Evolutionary conservation across 2,888 invertebrate species (phyloP), one percentile per base, ranked within the genome.

Genomic region (Myopa testacea): DNA sequence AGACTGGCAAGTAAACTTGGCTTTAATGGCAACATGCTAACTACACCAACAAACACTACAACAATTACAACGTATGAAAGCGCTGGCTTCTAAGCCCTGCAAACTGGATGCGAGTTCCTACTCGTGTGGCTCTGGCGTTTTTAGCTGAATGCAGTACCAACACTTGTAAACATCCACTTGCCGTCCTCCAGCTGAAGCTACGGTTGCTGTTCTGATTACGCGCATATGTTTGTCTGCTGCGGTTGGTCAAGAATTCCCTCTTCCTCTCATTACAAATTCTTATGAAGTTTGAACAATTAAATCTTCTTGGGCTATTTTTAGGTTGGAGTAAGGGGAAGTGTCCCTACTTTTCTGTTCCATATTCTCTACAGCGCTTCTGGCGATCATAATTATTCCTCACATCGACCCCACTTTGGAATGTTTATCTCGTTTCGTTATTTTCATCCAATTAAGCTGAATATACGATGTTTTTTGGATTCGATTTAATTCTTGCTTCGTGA

Each of bases 1-100:
- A 79, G 74, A 78, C 78, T 79, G 75, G 75, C 77, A 75, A 81
- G 67, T 77, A 78, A 81, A 78, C 81, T 78, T 81, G 81, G 79
- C 72, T 81, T 80, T 72, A 77, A 65, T 55, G n/a, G 76, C 63
- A 63, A 19, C 68, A 45, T 6, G 52, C 71, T 26, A n/a, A 63
- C 38, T 58, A n/a, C 72, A 62, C 37, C 62, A 45, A 55, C 55
- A 38, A 55, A 52, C 34, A n/a, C 68, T 67, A 40, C 68, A 16
- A n/a, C 63, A 52, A 7, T 14, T n/a, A 63, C 70, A 52, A 52
- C 62, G 63, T 62, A 63, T 63, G 74, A 26, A 74, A 50, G 26
- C 37, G 67, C 60, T 26, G 3, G 45, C 73, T 73, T 62, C 73
- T 62, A 62, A 73, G 73, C 55, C 55, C 38, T 45, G 73, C 26